Evolutionary conservation across 2,888 invertebrate genomes (phyloP), one percentile per base, ranked within the genome.

Genomic region (Rosalia funebris): DNA sequence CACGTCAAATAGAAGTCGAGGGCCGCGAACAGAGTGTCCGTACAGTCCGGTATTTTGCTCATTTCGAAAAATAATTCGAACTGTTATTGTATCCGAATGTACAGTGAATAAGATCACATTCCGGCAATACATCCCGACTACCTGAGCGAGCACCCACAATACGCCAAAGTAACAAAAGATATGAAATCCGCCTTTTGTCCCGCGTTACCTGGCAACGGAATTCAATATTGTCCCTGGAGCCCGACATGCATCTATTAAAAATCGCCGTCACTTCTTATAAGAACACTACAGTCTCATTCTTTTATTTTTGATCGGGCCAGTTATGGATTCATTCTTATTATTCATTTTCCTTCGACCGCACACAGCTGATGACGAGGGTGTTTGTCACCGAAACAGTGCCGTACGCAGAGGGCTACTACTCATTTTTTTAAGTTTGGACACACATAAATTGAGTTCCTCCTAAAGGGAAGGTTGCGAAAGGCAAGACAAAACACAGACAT

Each of bases 81-180:
- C 7, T 39, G 50, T 39, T 50, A 57, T 36, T 60, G 57, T 61
- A 46, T 53, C 46, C 52, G 61, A 57, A 53, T 45, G 53, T 53
- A 44, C 42, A 19, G 53, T 56, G 60, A 63, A 69, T 66, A 55
- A 63, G 67, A 65, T 67, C 68, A 60, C 70, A 74, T 73, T 74
- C 71, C 68, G 59, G 53, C 71, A 65, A 60, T 64, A 63, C 68
- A 60, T 66, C 71, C 69, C 69, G 63, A 71, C 76, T 79, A 79
- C 79, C 80, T 78, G 79, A 70, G 75, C 65, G 71, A 69, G 75
- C 79, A 77, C 78, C 79, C 76, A 80, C 79, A 78, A 78, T 78
- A 72, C 74, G 62, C 62, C 62, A 71, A 63, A 70, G 72, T 73
- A 78, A 79, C 79, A 79, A 79, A 76, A 77, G 77, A 77, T 72